Base-by-base conservation (phyloP, 2,888 invertebrate genomes). In the Caradrina kadenii region DNA sequence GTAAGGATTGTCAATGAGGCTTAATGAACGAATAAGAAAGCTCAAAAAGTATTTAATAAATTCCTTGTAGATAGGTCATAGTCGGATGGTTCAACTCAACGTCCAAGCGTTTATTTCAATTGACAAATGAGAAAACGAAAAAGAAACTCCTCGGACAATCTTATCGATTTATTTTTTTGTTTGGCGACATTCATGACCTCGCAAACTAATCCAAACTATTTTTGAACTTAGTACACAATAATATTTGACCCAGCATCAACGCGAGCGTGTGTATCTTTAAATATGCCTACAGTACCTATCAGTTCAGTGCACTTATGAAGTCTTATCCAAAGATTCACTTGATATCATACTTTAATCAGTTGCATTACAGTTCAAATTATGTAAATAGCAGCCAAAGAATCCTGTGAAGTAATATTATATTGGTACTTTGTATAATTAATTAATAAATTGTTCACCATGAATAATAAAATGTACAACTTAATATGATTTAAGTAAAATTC, bases 201-300 rank as follows among this genome's bases (percentile, higher is more conserved):
- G 13, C 39, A 56, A 56, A 7, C 15, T 3, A 19, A 7, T 48
- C 19, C 1, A 42, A 21, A 45, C 19, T 56, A 71, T 26, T 78
- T 85, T 65, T 87, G 84, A 83, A 45, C 0, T 13, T 79, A 22
- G 79, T 89, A 87, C 80, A 42, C 71, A 71, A 73, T 76, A 77
- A 73, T 80, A 82, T 81, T 87, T 84, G 79, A 86, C 85, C 82
- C 73, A 83, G 84, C 84, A 83, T 86, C 84, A 86, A 84, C 87
- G 81, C 79, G 71, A 69, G 80, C 79, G 74, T 73, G 80, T 81
- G 82, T 81, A 74, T 67, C 70, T 60, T 75, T 79, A 62, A 76
- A 77, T 72, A 73, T 78, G 69, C 56, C 75, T 72, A 68, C 76
- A 75, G 74, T 78, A 74, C 68, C 73, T 70, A 79, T 79, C 81